Percentiles rank a stretch among this genome's conserved stretches.
These are phyloP conservation scores for Caenorhabditis sinica DNA, from an alignment of 2,888 invertebrate genomes.

Conservation along the genomic window DNA sequence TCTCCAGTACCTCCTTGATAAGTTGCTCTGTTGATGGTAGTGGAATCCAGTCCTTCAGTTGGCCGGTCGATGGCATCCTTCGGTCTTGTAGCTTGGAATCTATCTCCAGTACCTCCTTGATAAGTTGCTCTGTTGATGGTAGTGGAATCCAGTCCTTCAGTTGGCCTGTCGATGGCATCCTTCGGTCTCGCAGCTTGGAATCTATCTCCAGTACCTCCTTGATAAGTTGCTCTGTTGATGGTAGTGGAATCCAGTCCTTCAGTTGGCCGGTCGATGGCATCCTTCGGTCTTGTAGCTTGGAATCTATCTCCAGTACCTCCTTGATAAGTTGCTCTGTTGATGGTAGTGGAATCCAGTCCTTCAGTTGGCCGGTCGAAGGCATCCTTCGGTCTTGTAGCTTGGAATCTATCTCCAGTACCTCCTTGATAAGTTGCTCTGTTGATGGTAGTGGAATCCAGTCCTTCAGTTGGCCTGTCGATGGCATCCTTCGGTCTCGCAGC, in stretches of 20 bases:
- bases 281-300: conserved; percentile 44
- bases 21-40: conserved; percentile 27
- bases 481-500: conserved; percentile 53
- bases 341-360: conserved; percentile 42
- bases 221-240: conserved; percentile 52
- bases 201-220: conserved; percentile 51
- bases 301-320: conserved; percentile 52
- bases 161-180: conserved; percentile 36
- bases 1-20: conserved; percentile 42
- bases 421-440: conserved; percentile 56
- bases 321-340: conserved; percentile 55
- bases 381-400: conserved; percentile 51
- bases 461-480: conserved; percentile 50
- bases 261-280: conserved; percentile 44
- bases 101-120: conserved; percentile 45
- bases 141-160: conserved; percentile 25
- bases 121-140: conserved; percentile 44
- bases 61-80: conserved; percentile 26
- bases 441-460: conserved; percentile 48
- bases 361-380: conserved; percentile 46
- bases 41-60: conserved; percentile 25
- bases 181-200: conserved; percentile 40
- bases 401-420: conserved; percentile 48
- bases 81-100: conserved; percentile 28
- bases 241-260: conserved; percentile 44